Conservation (phyloP, 2,888 invertebrate species). For the Coenonympha glycerion region DNA sequence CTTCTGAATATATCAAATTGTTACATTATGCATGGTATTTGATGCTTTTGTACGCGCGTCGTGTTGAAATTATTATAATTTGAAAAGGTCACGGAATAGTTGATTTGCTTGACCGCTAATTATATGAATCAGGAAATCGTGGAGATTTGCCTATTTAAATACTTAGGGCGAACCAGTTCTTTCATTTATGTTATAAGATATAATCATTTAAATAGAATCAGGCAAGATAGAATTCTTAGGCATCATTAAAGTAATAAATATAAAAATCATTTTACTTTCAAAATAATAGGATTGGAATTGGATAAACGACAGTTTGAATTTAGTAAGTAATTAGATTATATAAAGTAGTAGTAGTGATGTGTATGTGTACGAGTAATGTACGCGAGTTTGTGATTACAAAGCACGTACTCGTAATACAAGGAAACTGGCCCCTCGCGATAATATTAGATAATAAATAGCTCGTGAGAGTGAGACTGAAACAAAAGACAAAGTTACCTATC, state of each 20-base stretch:
- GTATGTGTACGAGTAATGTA: slow-evolving; percentile 24
- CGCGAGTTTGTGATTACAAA: slow-evolving; percentile 31
- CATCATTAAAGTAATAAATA: neutral
- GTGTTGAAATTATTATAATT: slow-evolving; percentile 67
- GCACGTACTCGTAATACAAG: slow-evolving; percentile 60
- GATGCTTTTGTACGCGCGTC: slow-evolving; percentile 54
- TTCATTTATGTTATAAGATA: neutral
- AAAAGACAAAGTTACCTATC: neutral
- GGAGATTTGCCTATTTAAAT: slow-evolving; percentile 25
- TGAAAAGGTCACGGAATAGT: slow-evolving; percentile 63
- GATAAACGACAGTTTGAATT: neutral
- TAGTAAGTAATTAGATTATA: neutral
- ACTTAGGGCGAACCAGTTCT: slow-evolving; percentile 12
- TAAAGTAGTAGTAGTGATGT: neutral
- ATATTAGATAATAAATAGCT: slow-evolving; percentile 53
- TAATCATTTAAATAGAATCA: neutral
- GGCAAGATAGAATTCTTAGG: neutral
- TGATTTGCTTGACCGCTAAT: slow-evolving; percentile 64
- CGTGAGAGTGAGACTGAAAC: neutral
- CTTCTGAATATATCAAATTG: slow-evolving; percentile 58
- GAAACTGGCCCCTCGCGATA: slow-evolving; percentile 51
- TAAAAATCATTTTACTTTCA: neutral
- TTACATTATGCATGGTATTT: slow-evolving; percentile 69
- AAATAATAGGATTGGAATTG: neutral
- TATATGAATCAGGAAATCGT: slow-evolving; percentile 49